Evolutionary conservation across 1,140 invertebrate genomes (phyloP), one percentile per base, ranked within the genome.

Genomic region (Lucilia sericata): DNA sequence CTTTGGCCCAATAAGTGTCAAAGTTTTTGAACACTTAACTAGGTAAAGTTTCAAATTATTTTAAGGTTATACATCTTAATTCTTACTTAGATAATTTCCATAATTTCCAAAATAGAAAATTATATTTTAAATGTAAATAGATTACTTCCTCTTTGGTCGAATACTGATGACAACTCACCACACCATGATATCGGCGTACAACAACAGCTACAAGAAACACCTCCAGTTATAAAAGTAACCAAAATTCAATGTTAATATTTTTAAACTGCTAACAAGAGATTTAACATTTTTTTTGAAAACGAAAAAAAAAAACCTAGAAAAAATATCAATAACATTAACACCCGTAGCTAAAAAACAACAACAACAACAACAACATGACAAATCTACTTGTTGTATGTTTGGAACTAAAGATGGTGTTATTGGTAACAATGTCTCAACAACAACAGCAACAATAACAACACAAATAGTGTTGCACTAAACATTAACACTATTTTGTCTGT

Each of bases 381-480:
- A 70, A 70, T 70, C 65, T 19, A 21, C 21, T 70, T 70, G 65
- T 70, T 70, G 65, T 70, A 60, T 70, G 65, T 70, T 70, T 21
- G 21, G n/a, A 70, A 19, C 65, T 70, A 70, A 70, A 70, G 65
- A 70, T 70, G 65, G 65, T 70, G 65, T 70, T 70, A 70, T 21
- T 70, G 65, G 65, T 70, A 70, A 70, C 65, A 70, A 70, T 25
- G 65, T 70, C 65, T 10, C 19, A 21, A 21, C 65, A 70, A 10
- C 21, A 70, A 25, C 19, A 70, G 25, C 19, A 21, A 21, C 19
- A 70, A 25, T 70, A 70, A 25, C 19, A 70, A 70, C 65, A 70
- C 19, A 70, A 70, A 70, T 70, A 12, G 65, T 70, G 65, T 70
- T 70, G 65, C n/a, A 70, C 65, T 70, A 70, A 19, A 70, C 65